Conservation (phyloP, 35 echinoderm and acorn worm genomes). For the Lytechinus pictus region DNA sequence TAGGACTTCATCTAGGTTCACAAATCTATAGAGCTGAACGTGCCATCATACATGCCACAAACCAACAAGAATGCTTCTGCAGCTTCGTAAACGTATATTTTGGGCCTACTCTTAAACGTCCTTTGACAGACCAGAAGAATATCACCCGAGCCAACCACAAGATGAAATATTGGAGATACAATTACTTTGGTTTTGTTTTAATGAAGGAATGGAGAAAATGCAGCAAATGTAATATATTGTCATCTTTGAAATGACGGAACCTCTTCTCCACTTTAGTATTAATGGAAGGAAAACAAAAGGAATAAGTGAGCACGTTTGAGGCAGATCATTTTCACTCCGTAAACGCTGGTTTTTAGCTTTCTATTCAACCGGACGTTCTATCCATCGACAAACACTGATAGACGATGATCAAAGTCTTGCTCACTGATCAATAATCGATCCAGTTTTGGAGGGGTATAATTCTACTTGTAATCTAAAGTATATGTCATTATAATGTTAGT, state of each 20-base stretch:
- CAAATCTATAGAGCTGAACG: background rate
- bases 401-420: slow-evolving; percentile 15
- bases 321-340: slow-evolving; percentile 30
- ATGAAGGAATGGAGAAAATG: background rate
- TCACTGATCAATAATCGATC: background rate
- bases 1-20: background rate
- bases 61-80: background rate
- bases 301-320: slow-evolving; percentile 35
- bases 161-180: background rate
- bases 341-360: slow-evolving; percentile 41
- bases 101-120: background rate
- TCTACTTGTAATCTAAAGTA: background rate
- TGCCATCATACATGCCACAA: background rate
- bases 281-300: background rate
- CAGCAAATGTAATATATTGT: background rate
- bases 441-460: background rate
- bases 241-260: slow-evolving; percentile 37
- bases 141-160: background rate
- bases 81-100: background rate
- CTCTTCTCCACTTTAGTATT: slow-evolving; percentile 17
- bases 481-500: background rate
- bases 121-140: background rate
- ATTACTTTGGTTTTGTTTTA: background rate
- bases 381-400: slow-evolving; percentile 40
- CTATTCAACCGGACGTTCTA: slow-evolving; percentile 37